Evolutionary conservation across 2,888 invertebrate genomes (phyloP).

Genomic region (Idaea dimidiata): DNA sequence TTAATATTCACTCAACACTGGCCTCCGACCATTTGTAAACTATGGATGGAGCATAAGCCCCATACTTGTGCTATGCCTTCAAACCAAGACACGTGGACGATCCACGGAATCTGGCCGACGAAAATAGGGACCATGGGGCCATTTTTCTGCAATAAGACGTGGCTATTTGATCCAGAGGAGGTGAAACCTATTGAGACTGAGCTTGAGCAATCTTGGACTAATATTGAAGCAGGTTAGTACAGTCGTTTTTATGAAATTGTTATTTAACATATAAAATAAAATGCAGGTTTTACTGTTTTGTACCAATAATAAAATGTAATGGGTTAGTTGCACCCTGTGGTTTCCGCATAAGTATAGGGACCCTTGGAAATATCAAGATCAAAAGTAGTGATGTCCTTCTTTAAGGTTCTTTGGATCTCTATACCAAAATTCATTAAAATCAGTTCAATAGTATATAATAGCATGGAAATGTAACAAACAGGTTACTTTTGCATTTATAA

Average conservation of each 20-base stretch:
- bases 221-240: constrained; percentile 82
- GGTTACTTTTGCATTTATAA: background rate
- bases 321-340: too few species aligned
- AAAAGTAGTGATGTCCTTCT: too few species aligned
- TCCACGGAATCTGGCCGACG: constrained; percentile 93
- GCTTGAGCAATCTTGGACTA: constrained; percentile 85
- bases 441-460: too few species aligned
- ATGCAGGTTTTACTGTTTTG: too few species aligned
- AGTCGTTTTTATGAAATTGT: too few species aligned
- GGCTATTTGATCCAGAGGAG: constrained; percentile 83
- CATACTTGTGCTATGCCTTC: constrained; percentile 84
- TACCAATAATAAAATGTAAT: too few species aligned
- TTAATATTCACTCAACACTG: constrained; percentile 91
- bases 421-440: too few species aligned
- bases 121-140: constrained; percentile 85
- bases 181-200: constrained; percentile 80
- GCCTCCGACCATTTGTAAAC: constrained; percentile 84
- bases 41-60: constrained; percentile 83
- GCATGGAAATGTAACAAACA: too few species aligned
- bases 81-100: constrained; percentile 84
- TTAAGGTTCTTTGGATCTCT: too few species aligned
- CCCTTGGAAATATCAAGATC: too few species aligned
- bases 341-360: too few species aligned
- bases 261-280: too few species aligned
- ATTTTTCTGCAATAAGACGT: constrained; percentile 84